phyloP scores from a whole-genome alignment of 2,888 invertebrate genomes.

The Resseliella maxima region DNA sequence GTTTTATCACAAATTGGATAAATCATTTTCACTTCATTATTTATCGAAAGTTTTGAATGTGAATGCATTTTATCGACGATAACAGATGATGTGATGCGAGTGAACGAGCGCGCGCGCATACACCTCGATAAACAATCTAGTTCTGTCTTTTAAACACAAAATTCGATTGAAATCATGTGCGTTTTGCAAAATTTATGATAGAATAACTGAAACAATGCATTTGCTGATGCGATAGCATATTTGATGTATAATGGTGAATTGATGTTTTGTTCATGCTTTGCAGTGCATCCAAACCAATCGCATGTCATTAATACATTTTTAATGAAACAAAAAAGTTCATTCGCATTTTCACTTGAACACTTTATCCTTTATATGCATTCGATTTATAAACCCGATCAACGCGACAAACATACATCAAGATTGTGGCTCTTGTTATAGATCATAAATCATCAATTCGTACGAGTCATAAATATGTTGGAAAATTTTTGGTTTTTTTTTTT shows the following conservation, averaged over 20 bases:
- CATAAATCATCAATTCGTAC: neutral
- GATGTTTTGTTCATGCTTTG: neutral
- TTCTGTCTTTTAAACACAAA: neutral
- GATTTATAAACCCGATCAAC: neutral
- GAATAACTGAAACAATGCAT: neutral
- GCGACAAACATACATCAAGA: neutral
- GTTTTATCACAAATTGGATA: neutral
- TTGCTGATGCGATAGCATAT: neutral
- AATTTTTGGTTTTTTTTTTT: neutral
- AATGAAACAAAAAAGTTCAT: neutral
- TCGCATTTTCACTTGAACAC: neutral
- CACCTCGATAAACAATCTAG: no score
- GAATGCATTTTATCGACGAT: conserved; percentile 9
- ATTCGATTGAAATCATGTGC: neutral
- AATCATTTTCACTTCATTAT: conserved; percentile 39
- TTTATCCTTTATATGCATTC: conserved; percentile 3
- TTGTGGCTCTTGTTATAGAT: neutral
- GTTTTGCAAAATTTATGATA: neutral
- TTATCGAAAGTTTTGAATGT: conserved; percentile 32
- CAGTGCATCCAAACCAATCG: neutral
- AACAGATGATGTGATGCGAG: conserved; percentile 47
- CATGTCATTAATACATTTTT: conserved; percentile 26
- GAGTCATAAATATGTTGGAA: neutral
- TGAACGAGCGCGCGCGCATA: no score
- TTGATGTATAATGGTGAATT: neutral